Evolutionary conservation across 2,113 vertebrate genomes (phyloP).

Genomic region (Antechinus stuartii): DNA sequence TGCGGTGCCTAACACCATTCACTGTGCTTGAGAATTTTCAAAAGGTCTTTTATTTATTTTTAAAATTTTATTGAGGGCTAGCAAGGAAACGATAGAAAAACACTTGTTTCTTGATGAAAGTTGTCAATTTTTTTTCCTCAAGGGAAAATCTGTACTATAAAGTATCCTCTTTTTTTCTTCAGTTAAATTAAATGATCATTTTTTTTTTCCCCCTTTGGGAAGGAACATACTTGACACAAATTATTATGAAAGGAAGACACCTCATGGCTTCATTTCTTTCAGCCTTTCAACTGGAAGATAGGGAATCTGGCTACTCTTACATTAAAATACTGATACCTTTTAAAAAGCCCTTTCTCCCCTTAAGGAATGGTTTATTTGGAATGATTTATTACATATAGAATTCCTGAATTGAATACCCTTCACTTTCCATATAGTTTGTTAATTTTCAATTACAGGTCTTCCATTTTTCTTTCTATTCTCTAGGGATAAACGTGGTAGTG

Average conservation of each 20-base stretch:
- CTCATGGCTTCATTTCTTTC: constrained; percentile 23
- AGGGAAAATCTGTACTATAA: background rate
- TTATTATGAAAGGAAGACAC: constrained; percentile 47
- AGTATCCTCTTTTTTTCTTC: background rate
- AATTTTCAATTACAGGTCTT: constrained; percentile 34
- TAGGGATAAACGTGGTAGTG: constrained; percentile 54
- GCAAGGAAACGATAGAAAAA: background rate
- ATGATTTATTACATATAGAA: constrained; percentile 1
- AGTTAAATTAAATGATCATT: constrained; percentile 28
- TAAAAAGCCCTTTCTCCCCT: background rate
- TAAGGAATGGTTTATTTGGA: constrained; percentile 9
- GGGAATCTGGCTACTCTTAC: constrained; percentile 51
- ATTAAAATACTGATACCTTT: background rate
- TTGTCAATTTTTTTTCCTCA: constrained; percentile 47
- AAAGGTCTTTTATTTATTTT: background rate
- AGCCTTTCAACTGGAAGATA: constrained; percentile 1
- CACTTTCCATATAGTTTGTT: constrained; percentile 27
- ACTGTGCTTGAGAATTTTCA: background rate
- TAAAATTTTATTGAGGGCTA: background rate
- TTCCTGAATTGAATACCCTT: constrained; percentile 40
- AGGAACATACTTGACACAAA: constrained; percentile 17
- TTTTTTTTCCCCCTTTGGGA: background rate
- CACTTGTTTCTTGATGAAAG: constrained; percentile 51
- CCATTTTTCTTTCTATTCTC: constrained; percentile 34
- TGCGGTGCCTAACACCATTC: constrained; percentile 6